Conservation (phyloP, 2,797 vertebrate species). For the Nannoperca australis region DNA sequence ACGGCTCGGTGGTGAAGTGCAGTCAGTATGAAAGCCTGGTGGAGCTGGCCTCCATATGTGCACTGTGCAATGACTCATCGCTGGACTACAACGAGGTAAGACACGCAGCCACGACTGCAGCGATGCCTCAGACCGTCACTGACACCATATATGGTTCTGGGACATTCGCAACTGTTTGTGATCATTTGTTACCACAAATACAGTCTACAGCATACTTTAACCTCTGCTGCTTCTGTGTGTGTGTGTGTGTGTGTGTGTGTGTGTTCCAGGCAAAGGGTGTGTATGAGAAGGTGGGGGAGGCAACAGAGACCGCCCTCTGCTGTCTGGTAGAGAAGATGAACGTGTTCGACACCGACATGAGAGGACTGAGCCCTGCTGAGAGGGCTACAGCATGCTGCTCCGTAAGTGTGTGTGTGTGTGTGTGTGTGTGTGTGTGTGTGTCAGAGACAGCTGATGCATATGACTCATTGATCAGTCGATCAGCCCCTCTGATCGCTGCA, state of each 20-base stretch:
- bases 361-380: slow-evolving; percentile 76
- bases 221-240: not conserved
- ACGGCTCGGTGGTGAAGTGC: slow-evolving; percentile 76
- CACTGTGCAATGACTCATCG: slow-evolving; percentile 88
- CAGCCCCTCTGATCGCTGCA: not conserved
- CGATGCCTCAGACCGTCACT: not conserved
- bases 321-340: slow-evolving; percentile 90
- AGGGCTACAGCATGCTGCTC: slow-evolving; percentile 87
- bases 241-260: slow-evolving; percentile 12
- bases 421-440: not conserved
- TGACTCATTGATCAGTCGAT: not conserved
- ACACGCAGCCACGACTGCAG: slow-evolving; percentile 10
- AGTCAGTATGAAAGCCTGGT: slow-evolving; percentile 85
- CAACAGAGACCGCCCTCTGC: slow-evolving; percentile 87
- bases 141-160: slow-evolving; percentile 20
- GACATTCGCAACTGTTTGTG: slow-evolving; percentile 8
- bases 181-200: not conserved
- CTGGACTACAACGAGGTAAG: slow-evolving; percentile 86
- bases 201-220: not conserved
- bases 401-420: slow-evolving; percentile 69
- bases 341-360: slow-evolving; percentile 84
- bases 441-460: slow-evolving; percentile 1
- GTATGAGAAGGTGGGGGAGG: slow-evolving; percentile 87
- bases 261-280: slow-evolving; percentile 80
- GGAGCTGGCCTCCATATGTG: slow-evolving; percentile 86